These are phyloP conservation scores for Peromyscus melanophrys DNA, from an alignment of 2,797 vertebrate genomes.

Conservation along the genomic window DNA sequence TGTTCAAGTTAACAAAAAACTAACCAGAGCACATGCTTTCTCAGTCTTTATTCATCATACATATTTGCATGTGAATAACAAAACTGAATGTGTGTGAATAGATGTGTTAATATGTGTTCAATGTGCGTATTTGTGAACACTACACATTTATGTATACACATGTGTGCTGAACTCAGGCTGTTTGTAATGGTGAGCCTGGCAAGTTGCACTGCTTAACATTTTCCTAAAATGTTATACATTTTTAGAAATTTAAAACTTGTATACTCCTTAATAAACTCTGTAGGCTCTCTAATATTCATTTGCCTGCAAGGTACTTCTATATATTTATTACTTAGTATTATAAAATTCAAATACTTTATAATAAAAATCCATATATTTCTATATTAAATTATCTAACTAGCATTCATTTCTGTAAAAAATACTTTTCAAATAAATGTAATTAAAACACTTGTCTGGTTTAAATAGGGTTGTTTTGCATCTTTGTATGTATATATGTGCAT, in stretches of 20 bases:
- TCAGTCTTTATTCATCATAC: not conserved
- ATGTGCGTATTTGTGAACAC: not conserved
- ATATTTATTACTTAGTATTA: not conserved
- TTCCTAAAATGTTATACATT: not conserved
- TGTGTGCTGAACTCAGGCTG: fast-evolving
- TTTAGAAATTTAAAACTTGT: not conserved
- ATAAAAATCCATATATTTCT: not conserved
- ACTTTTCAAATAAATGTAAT: not conserved
- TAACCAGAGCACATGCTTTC: not conserved
- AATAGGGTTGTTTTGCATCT: not conserved
- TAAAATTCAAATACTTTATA: not conserved
- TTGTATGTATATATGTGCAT: not conserved
- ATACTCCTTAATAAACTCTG: not conserved
- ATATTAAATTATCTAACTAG: not conserved
- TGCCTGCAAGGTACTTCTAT: not conserved
- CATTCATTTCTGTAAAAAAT: not conserved
- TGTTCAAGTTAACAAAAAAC: not conserved
- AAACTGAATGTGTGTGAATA: not conserved
- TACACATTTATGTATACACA: not conserved
- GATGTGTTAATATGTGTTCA: not conserved
- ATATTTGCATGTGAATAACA: not conserved
- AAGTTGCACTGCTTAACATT: not conserved
- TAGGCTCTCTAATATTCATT: not conserved
- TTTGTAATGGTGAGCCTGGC: not conserved
- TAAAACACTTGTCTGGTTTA: not conserved